Base-by-base conservation (phyloP, 2,888 invertebrate genomes). In the Hydraecia micacea region DNA sequence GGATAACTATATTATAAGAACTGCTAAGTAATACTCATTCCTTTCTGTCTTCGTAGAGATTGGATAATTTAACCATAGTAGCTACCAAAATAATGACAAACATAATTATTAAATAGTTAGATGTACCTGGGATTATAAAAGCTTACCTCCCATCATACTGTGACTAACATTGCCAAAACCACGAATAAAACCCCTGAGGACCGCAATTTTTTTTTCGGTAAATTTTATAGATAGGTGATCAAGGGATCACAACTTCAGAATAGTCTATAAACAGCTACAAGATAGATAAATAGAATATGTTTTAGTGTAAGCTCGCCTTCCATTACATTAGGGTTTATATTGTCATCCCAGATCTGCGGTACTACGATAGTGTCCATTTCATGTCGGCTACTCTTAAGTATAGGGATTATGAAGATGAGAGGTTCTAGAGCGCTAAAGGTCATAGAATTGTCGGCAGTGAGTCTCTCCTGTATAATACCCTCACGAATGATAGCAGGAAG, bases 321-420 rank as follows among this genome's bases (percentile, higher is more conserved):
- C 28, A 65, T 85, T 63, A 42, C n/a, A 36, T 66, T 36, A 63
- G 36, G 52, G 68, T n/a, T 80, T 80, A 84, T 15, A 46, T 9
- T 60, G 65, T 85, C 71, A 55, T 46, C 58, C 15, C 2, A 52
- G 52, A 75, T 67, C 84, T 67, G 52, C 36, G 52, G 69, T 21
- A 46, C 18, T 46, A 42, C 4, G 70, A 67, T 71, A 84, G 70
- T 71, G 49, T 62, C 60, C 8, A 63, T 79, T 67, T 67, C 25
- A 21, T 39, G n/a, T 46, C 49, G 0, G 36, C 60, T 28, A 63
- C 4, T 6, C 63, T 55, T 69, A 66, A 66, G 32, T 58, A 65
- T 0, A 2, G 49, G 28, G 69, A 77, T 83, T 68, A 83, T 77
- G 46, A 67, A 66, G 32, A 77, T 67, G 28, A 55, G 28, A 63